phyloP scores from a whole-genome alignment of 2,797 vertebrate species.

The Gymnodraco acuticeps region DNA sequence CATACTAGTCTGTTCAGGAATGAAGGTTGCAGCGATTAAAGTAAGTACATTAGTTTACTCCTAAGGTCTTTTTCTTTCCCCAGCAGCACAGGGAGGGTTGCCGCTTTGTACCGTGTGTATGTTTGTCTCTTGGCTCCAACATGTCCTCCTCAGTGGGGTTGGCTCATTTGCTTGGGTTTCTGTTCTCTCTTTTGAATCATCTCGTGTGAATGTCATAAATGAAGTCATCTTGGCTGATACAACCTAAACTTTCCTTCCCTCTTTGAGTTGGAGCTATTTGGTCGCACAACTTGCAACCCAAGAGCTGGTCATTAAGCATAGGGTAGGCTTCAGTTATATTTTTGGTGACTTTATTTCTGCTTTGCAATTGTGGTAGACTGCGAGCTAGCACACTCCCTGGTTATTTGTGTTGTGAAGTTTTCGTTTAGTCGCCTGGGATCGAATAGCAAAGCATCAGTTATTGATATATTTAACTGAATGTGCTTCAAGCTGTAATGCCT shows the following conservation, averaged over 20 bases:
- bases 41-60: conserved; percentile 11
- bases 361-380: conserved; percentile 31
- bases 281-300: conserved; percentile 41
- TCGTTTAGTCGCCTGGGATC: background rate
- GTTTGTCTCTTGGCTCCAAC: conserved; percentile 48
- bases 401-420: conserved; percentile 41
- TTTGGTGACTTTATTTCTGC: conserved; percentile 58
- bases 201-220: conserved; percentile 61
- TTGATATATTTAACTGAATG: conserved; percentile 11
- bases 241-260: conserved; percentile 44
- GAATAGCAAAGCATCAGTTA: conserved; percentile 8
- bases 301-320: conserved; percentile 26
- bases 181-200: conserved; percentile 51
- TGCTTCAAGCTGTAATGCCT: conserved; percentile 1
- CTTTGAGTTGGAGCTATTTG: conserved; percentile 40
- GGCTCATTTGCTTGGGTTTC: conserved; percentile 54
- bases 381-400: background rate
- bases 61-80: background rate
- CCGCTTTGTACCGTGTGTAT: background rate
- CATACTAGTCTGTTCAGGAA: background rate
- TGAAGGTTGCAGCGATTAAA: conserved; percentile 22
- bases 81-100: background rate
- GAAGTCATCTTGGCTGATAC: conserved; percentile 62
- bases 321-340: conserved; percentile 39
- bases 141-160: conserved; percentile 28